A percentile compares a stretch with the other conserved stretches of the same genome.
Evolutionary conservation across 1,140 invertebrate genomes (phyloP).

Genomic region (Grapholita molesta): DNA sequence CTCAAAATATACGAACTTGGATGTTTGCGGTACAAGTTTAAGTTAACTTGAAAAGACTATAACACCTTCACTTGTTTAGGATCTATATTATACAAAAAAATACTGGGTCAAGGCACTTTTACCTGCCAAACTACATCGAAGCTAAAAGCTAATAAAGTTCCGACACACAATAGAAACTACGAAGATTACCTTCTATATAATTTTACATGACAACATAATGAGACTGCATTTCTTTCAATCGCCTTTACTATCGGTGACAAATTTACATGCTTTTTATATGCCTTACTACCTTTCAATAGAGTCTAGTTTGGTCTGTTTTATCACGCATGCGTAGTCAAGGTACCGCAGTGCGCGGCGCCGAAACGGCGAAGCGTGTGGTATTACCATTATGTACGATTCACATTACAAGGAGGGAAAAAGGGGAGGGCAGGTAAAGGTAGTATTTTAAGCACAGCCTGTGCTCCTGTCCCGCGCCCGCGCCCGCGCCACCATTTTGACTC

Average conservation of each 20-base stretch:
- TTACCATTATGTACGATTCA: slow-evolving; percentile 44
- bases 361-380: slow-evolving; percentile 42
- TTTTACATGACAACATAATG: slow-evolving; percentile 23
- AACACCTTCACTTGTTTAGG: no score
- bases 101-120: background rate
- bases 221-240: slow-evolving; percentile 38
- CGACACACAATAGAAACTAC: background rate
- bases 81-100: background rate
- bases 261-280: slow-evolving; percentile 5
- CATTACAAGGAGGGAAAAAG: no score
- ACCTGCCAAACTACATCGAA: background rate
- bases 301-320: slow-evolving; percentile 6
- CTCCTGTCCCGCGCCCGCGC: no score
- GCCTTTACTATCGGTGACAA: slow-evolving; percentile 4
- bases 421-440: no score
- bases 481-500: no score
- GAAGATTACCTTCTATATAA: slow-evolving; percentile 7
- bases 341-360: slow-evolving; percentile 51
- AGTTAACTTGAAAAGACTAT: no score
- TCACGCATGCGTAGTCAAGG: slow-evolving; percentile 53
- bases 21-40: no score
- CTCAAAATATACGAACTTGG: no score
- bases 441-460: no score
- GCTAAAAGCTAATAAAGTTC: background rate
- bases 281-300: background rate